Base-by-base conservation (phyloP, 1,140 invertebrate genomes). In the Drosophila carrolli region DNA sequence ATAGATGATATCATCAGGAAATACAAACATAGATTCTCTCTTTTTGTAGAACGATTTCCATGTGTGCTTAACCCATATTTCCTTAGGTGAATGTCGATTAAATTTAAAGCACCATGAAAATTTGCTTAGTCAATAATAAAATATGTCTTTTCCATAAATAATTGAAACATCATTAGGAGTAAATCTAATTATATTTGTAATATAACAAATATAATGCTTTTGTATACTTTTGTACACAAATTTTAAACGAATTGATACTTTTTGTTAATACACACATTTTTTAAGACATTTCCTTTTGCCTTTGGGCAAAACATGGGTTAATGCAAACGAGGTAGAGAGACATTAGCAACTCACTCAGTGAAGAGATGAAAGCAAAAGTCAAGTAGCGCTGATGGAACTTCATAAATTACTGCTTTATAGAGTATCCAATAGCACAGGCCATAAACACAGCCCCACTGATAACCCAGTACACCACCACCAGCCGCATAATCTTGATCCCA, bases 381-480 rank as follows among this genome's bases (percentile, higher is more conserved):
- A 66, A 80, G 65, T 76, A 63, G 66, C 59, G 32, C 35, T n/a
- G 56, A 35, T 43, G 60, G 61, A 75, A 75, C 70, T 67, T 63
- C 62, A 80, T 68, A 78, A 75, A 76, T 77, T 46, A 77, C 59
- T 48, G 54, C 73, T 86, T 79, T 88, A 86, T 86, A 67, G 79
- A 88, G 82, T 85, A 86, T 89, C 83, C 70, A 61, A 81, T 80
- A 75, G 72, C 61, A 82, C 46, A 14, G 37, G 65, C 72, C 43
- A 84, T 84, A 85, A 79, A 83, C n/a, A 11, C 43, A 41, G 47
- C 14, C 14, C 35, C 35, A 35, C 63, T 63, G 78, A 83, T 86
- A 88, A 78, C 53, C 71, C 43, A 59, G 73, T 76, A 41, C 59
- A 68, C 37, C 37, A 43, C 32, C 10, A 23, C 14, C 14, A 23